Percentiles rank a stretch among this genome's conserved stretches.
These are phyloP conservation scores for Danio albolineatus DNA, from an alignment of 2,797 vertebrate genomes.

Conservation along the genomic window DNA sequence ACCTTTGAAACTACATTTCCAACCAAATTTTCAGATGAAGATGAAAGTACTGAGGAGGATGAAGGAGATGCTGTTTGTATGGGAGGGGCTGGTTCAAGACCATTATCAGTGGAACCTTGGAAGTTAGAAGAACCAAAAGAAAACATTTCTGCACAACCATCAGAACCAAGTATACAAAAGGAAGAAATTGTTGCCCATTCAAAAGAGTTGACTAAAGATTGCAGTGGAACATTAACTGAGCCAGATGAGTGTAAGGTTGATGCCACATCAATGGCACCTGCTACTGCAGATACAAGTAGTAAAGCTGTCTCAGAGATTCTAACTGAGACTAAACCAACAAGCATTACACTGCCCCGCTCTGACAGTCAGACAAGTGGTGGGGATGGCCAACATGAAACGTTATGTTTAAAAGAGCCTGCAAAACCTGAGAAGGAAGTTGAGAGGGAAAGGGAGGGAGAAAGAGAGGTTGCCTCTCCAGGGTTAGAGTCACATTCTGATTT, in stretches of 20 bases:
- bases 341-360: slow-evolving; percentile 63
- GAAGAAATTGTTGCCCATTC: slow-evolving; percentile 73
- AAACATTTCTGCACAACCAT: slow-evolving; percentile 50
- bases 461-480: slow-evolving; percentile 73
- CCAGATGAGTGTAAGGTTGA: slow-evolving; percentile 62
- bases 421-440: slow-evolving; percentile 73
- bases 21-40: slow-evolving; percentile 79
- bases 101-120: slow-evolving; percentile 57
- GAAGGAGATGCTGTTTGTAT: slow-evolving; percentile 79
- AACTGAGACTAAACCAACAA: slow-evolving; percentile 65
- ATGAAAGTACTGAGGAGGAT: slow-evolving; percentile 71
- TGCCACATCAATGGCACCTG: slow-evolving; percentile 50
- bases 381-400: slow-evolving; percentile 63
- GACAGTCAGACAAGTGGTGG: slow-evolving; percentile 69
- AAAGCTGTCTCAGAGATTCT: slow-evolving; percentile 13
- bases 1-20: slow-evolving; percentile 70
- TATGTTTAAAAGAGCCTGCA: slow-evolving; percentile 37
- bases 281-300: slow-evolving; percentile 60
- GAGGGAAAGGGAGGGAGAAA: slow-evolving; percentile 76
- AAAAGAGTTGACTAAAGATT: slow-evolving; percentile 65
- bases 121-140: slow-evolving; percentile 59
- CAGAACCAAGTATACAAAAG: slow-evolving; percentile 72
- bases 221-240: slow-evolving; percentile 58
- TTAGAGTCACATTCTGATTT: slow-evolving; percentile 74
- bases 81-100: slow-evolving; percentile 76